Percentiles rank a stretch among this genome's conserved stretches.
phyloP scores from a whole-genome alignment of 2,888 invertebrate species.

The Folsomia manolachei region DNA sequence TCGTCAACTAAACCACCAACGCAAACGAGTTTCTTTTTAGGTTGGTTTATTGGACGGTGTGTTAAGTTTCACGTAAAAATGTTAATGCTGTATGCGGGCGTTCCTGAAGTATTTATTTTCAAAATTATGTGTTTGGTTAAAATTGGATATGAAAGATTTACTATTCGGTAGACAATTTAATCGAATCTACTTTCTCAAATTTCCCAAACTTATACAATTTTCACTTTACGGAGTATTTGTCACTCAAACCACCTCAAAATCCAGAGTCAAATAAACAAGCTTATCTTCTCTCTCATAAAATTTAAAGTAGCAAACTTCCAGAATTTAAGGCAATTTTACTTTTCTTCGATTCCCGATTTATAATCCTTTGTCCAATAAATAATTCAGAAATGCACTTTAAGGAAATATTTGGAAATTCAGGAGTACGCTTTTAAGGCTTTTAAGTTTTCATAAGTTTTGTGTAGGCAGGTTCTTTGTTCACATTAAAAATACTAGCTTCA shows the following conservation, averaged over 20 bases:
- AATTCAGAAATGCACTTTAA: neutral
- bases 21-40: neutral
- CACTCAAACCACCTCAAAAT: neutral
- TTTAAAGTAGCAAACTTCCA: neutral
- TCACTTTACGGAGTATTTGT: neutral
- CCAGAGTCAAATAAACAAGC: neutral
- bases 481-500: too few relatives aligned
- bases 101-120: neutral
- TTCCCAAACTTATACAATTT: neutral
- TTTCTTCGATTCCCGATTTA: neutral
- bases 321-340: neutral
- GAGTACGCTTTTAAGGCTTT: too few relatives aligned
- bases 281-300: neutral
- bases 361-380: too few relatives aligned
- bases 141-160: neutral
- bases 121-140: neutral
- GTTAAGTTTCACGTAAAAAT: neutral
- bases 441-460: too few relatives aligned
- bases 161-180: neutral
- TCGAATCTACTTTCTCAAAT: neutral
- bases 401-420: too few relatives aligned
- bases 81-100: constrained; percentile 3
- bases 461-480: too few relatives aligned
- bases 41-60: neutral
- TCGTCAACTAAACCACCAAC: neutral